Base-by-base conservation (phyloP, 64 coral and sea anemone species). In the Stylophora pistillata region DNA sequence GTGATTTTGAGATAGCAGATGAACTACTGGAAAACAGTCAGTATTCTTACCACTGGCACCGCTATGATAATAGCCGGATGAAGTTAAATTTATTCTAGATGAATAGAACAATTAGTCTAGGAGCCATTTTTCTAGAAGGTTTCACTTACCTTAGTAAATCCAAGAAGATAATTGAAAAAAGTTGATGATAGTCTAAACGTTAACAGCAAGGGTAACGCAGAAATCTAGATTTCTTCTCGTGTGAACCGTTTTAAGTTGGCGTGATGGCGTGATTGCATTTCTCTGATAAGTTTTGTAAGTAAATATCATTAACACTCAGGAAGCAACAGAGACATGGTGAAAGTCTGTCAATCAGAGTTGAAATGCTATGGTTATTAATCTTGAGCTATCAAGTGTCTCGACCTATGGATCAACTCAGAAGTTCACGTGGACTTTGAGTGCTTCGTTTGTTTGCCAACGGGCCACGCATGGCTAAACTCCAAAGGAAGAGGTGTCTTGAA, bases 301-400 rank as follows among this genome's bases (percentile, higher is more conserved):
- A 60, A 79, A 79, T 59, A 32, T 23, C n/a, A 57, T 78, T 78
- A 78, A 60, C 74, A 56, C 74, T 53, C 74, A 77, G 18, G 34
- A 77, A 56, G 9, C 74, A 77, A 77, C 16, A 56, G 10, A 14
- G 53, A 78, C 32, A 79, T 79, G 14, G 14, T 30, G 13, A 28
- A 1, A 33, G 25, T 15, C 29, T 33, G 56, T 66, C 79, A 82
- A 66, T 82, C 30, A 64, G 34, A 64, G 13, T 82, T 82, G 37
- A 47, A 47, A 3, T 47, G 37, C 37, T 47, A 47, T 47, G 37
- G 37, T 47, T 4, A 47, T 47, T 47, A 47, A 47, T 47, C 37
- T 47, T 47, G 37, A 47, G 37, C 37, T 47, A 47, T 47, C 37
- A 47, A 47, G 37, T 47, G 37, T 47, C 37, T 47, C 37, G 37